Percentiles rank a stretch among this genome's conserved stretches.
Evolutionary conservation across 2,888 invertebrate genomes (phyloP).

Genomic region (Drosophila lutescens): DNA sequence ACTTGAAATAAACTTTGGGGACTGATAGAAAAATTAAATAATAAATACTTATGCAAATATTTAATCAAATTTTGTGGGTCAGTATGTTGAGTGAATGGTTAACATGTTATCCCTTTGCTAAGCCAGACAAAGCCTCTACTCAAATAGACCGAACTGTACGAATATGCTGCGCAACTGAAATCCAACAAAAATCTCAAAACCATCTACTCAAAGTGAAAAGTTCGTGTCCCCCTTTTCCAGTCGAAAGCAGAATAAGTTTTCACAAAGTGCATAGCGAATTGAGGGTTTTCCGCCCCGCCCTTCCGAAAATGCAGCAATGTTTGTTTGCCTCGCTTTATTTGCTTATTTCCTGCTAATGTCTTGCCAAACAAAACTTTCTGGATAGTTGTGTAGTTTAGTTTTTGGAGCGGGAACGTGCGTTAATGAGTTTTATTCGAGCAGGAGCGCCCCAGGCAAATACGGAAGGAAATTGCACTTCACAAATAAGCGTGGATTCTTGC

Average conservation of each 20-base stretch:
- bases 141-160: slow-evolving; percentile 11
- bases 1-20: too few relatives aligned
- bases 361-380: slow-evolving; percentile 54
- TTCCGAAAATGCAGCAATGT: slow-evolving; percentile 28
- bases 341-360: slow-evolving; percentile 67
- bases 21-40: too few relatives aligned
- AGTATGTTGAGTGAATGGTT: slow-evolving; percentile 33
- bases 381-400: slow-evolving; percentile 45
- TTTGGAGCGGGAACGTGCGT: slow-evolving; percentile 45
- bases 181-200: slow-evolving; percentile 32
- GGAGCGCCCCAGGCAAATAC: slow-evolving; percentile 26
- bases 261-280: slow-evolving; percentile 50
- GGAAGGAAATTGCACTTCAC: slow-evolving; percentile 24
- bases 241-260: slow-evolving; percentile 37
- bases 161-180: slow-evolving; percentile 21
- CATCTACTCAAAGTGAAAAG: slow-evolving; percentile 42
- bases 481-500: slow-evolving; percentile 40
- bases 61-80: not conserved
- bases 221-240: slow-evolving; percentile 19
- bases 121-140: slow-evolving; percentile 7
- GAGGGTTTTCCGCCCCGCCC: slow-evolving; percentile 32
- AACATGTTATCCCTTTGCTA: slow-evolving; percentile 3
- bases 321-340: slow-evolving; percentile 50
- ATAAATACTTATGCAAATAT: too few relatives aligned
- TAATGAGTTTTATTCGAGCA: slow-evolving; percentile 62